phyloP scores from a whole-genome alignment of 53 echinoderm and acorn worm species.

The Antedon mediterranea region DNA sequence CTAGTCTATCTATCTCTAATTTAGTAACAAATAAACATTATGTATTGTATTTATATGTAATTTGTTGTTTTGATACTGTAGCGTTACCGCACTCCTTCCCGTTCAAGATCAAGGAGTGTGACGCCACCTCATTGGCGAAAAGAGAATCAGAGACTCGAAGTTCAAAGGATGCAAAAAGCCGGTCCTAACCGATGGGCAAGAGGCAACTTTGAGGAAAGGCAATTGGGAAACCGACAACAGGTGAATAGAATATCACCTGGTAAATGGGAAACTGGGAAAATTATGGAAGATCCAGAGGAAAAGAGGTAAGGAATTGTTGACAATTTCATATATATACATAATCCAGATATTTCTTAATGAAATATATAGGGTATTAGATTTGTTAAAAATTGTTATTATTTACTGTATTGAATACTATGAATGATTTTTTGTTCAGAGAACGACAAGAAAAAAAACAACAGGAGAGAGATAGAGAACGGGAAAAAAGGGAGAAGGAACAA shows the following conservation, averaged over 20 bases:
- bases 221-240: not conserved
- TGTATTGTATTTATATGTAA: too few species aligned
- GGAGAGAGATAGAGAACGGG: slow-evolving; percentile 7
- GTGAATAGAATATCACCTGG: not conserved
- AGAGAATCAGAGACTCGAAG: slow-evolving; percentile 35
- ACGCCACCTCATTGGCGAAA: slow-evolving; percentile 85
- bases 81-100: slow-evolving; percentile 66
- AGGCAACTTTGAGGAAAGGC: not conserved
- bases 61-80: too few species aligned
- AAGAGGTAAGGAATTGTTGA: not conserved
- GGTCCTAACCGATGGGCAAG: slow-evolving; percentile 1
- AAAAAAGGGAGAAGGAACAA: slow-evolving; percentile 12
- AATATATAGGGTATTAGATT: not conserved
- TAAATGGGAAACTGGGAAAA: slow-evolving; percentile 17
- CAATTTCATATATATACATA: not conserved
- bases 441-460: slow-evolving; percentile 1
- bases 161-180: not conserved
- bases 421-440: not conserved
- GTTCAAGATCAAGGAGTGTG: slow-evolving; percentile 55
- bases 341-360: not conserved
- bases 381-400: not conserved
- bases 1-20: not conserved
- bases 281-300: not conserved
- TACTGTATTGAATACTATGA: not conserved
- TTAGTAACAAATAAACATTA: too few species aligned